Evolutionary conservation across 2,888 invertebrate genomes (phyloP).

Genomic region (Congeria kusceri): DNA sequence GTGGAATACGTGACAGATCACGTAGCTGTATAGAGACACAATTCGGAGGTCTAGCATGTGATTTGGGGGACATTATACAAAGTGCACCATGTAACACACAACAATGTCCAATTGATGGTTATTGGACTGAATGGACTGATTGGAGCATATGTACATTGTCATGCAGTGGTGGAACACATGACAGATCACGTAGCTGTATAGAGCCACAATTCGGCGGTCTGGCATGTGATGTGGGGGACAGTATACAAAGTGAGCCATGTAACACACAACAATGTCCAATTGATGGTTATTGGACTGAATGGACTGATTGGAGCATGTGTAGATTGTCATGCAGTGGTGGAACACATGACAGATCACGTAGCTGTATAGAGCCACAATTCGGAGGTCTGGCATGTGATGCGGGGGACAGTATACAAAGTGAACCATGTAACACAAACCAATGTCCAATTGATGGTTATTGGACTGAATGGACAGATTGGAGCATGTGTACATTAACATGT

Average conservation of each 20-base stretch:
- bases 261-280: constrained; percentile 11
- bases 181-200: constrained; percentile 34
- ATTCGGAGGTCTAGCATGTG: constrained; percentile 35
- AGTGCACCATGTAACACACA: constrained; percentile 19
- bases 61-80: not conserved
- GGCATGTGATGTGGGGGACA: constrained; percentile 22
- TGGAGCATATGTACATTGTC: constrained; percentile 35
- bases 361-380: constrained; percentile 40
- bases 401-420: constrained; percentile 29
- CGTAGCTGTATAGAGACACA: constrained; percentile 42
- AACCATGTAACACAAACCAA: constrained; percentile 22
- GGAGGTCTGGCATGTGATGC: constrained; percentile 26
- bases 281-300: constrained; percentile 39
- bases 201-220: constrained; percentile 41
- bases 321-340: constrained; percentile 37
- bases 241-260: no score
- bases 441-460: constrained; percentile 56
- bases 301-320: constrained; percentile 42
- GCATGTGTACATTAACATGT: constrained; percentile 36
- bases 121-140: constrained; percentile 33
- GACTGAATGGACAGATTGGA: constrained; percentile 49
- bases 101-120: constrained; percentile 43
- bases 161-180: constrained; percentile 37
- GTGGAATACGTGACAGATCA: constrained; percentile 30
- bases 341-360: constrained; percentile 21